These are phyloP conservation scores for Geotrupes spiniger DNA, from an alignment of 2,888 invertebrate species.

Conservation along the genomic window DNA sequence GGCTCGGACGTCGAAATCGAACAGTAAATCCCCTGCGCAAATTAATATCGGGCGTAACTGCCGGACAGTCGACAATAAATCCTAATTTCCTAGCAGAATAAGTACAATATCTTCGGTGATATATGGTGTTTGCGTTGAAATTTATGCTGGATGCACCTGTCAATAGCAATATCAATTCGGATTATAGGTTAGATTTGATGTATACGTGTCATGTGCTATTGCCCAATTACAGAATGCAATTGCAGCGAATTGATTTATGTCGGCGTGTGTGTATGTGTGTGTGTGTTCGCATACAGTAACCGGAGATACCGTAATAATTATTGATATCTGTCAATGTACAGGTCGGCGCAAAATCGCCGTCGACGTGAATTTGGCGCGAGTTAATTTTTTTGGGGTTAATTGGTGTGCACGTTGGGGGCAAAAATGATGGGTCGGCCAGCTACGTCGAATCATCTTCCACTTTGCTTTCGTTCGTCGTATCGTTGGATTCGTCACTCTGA, in stretches of 20 bases:
- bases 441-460: too few species aligned
- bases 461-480: too few species aligned
- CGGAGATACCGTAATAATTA: constrained; percentile 5
- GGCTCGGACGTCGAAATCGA: too few species aligned
- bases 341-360: background rate
- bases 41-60: too few species aligned
- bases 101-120: constrained; percentile 18
- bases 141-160: constrained; percentile 27
- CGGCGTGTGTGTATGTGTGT: background rate
- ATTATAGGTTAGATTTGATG: constrained; percentile 25
- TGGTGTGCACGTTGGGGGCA: too few species aligned
- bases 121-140: constrained; percentile 9
- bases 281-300: background rate
- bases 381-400: too few species aligned
- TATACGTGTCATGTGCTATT: constrained; percentile 19
- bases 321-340: constrained; percentile 7
- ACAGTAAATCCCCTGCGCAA: too few species aligned
- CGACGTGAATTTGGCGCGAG: too few species aligned
- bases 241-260: constrained; percentile 18
- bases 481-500: too few species aligned
- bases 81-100: constrained; percentile 6
- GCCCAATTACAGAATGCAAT: constrained; percentile 18
- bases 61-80: constrained; percentile 1
- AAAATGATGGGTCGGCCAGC: too few species aligned
- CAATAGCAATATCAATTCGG: constrained; percentile 47